Percentiles rank a stretch among this genome's conserved stretches.
Evolutionary conservation across 2,113 vertebrate species (phyloP).

Genomic region (Cyanocitta stelleri): DNA sequence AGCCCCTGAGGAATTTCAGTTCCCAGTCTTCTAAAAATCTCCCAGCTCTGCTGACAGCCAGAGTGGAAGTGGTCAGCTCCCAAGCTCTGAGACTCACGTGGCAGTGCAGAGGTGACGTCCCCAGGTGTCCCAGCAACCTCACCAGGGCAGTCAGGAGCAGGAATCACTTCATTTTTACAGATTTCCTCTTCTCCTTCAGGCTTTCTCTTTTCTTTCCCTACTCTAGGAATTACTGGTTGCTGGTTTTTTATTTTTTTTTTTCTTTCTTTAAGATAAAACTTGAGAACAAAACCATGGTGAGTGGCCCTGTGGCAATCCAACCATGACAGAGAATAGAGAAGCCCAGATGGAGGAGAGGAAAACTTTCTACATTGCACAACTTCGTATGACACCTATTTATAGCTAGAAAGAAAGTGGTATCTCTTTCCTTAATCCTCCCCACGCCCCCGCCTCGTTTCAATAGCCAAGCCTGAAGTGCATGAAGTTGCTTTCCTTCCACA

Average conservation of each 20-base stretch:
- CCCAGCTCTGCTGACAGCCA: background rate
- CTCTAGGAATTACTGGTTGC: background rate
- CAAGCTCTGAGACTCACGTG: accelerated
- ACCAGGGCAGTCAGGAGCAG: background rate
- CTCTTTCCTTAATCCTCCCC: background rate
- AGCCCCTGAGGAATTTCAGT: background rate
- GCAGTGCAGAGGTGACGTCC: background rate
- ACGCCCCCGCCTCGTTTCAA: accelerated
- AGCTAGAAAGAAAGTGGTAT: background rate
- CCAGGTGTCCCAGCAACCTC: background rate
- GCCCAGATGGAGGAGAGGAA: background rate
- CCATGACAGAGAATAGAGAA: background rate
- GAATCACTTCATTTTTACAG: background rate
- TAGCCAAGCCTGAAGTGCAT: background rate
- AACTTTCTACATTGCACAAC: background rate
- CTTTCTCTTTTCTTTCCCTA: background rate
- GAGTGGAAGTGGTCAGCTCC: background rate
- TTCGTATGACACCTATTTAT: background rate
- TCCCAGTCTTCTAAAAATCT: background rate
- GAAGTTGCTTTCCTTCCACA: background rate
- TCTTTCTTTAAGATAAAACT: background rate
- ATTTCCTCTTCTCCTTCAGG: background rate
- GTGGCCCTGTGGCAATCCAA: background rate
- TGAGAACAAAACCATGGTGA: background rate
- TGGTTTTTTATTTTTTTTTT: too few species aligned